Percentiles rank a stretch among this genome's conserved stretches.
Evolutionary conservation across 2,113 vertebrate species (phyloP).

Genomic region (Prunella fulvescens): DNA sequence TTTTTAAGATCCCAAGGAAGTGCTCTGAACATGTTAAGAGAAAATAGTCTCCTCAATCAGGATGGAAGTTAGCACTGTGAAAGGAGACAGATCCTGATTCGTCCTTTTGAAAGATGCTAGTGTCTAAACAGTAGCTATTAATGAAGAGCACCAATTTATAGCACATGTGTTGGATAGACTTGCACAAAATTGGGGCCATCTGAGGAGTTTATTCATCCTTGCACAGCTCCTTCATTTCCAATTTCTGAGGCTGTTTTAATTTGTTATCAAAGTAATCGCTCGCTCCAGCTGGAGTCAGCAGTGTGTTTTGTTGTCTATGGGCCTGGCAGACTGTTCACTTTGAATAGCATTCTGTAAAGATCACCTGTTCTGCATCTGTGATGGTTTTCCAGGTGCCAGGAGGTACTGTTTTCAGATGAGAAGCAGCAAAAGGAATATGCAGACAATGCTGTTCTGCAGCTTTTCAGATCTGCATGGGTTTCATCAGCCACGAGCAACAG

Average conservation of each 20-base stretch:
- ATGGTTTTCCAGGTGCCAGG: conserved; percentile 63
- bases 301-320: conserved; percentile 66
- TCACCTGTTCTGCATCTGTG: conserved; percentile 79
- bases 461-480: conserved; percentile 27
- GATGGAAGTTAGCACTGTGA: conserved; percentile 60
- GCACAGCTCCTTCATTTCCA: conserved; percentile 73
- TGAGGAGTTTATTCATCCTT: conserved; percentile 64
- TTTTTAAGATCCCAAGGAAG: conserved; percentile 75
- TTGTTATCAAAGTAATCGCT: conserved; percentile 79
- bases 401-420: conserved; percentile 53
- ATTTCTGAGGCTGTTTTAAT: conserved; percentile 78
- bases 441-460: conserved; percentile 26
- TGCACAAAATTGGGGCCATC: conserved; percentile 51
- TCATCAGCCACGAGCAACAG: neutral
- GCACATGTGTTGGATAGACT: conserved; percentile 63
- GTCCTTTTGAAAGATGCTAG: conserved; percentile 65
- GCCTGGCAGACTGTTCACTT: conserved; percentile 69
- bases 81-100: conserved; percentile 41
- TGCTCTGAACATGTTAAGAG: conserved; percentile 62
- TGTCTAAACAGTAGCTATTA: conserved; percentile 70
- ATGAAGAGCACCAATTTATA: conserved; percentile 73
- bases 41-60: conserved; percentile 73
- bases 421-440: conserved; percentile 54
- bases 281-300: conserved; percentile 66
- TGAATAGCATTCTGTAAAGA: conserved; percentile 72